Percentiles rank a stretch among this genome's conserved stretches.
These are phyloP conservation scores for Sebastolobus alascanus DNA, from an alignment of 2,797 vertebrate genomes.

Conservation along the genomic window DNA sequence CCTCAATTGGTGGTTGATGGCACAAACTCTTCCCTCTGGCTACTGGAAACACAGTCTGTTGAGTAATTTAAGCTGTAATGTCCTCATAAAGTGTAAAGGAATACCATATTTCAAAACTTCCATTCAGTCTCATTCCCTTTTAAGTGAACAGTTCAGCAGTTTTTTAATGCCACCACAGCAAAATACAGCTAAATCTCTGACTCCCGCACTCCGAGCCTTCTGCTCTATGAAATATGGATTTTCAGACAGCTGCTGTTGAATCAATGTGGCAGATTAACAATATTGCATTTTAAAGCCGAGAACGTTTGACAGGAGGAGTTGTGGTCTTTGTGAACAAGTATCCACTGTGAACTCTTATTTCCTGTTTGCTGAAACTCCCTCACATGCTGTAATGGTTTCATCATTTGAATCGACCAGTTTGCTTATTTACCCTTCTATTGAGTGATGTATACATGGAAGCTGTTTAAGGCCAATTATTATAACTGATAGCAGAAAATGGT, in stretches of 20 bases:
- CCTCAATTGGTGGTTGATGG: slow-evolving; percentile 23
- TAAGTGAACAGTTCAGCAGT: slow-evolving; percentile 62
- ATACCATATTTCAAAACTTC: slow-evolving; percentile 54
- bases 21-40: slow-evolving; percentile 31
- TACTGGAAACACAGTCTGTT: slow-evolving; percentile 5
- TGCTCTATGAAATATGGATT: slow-evolving; percentile 67
- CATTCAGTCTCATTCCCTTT: slow-evolving; percentile 34
- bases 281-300: slow-evolving; percentile 54
- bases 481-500: not conserved
- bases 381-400: slow-evolving; percentile 8
- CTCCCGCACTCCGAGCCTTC: slow-evolving; percentile 31
- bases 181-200: slow-evolving; percentile 54
- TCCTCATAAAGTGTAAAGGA: slow-evolving; percentile 45
- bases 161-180: slow-evolving; percentile 68
- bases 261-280: slow-evolving; percentile 69
- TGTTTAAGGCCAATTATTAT: not conserved
- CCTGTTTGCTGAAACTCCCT: not conserved
- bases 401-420: slow-evolving; percentile 3
- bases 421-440: slow-evolving; percentile 12
- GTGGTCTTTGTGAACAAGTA: slow-evolving; percentile 39
- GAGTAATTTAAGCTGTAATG: slow-evolving; percentile 40
- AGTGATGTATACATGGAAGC: not conserved
- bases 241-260: slow-evolving; percentile 63
- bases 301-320: slow-evolving; percentile 39
- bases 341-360: slow-evolving; percentile 39